These are phyloP conservation scores for Mycetomoellerius zeteki DNA, from an alignment of 1,140 invertebrate species.

Conservation along the genomic window DNA sequence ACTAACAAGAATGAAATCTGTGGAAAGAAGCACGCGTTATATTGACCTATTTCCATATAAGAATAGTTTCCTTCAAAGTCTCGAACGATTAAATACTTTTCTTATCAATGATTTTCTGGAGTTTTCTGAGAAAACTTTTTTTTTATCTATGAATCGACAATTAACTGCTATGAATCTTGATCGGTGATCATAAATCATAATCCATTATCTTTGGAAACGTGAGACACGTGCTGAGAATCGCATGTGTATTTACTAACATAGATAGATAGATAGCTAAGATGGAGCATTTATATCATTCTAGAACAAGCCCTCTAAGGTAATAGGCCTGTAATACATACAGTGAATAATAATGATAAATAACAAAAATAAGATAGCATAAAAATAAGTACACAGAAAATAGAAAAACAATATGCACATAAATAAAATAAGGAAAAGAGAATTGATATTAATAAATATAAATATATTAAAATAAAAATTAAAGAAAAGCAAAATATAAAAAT, in stretches of 20 bases:
- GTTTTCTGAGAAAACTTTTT: neutral
- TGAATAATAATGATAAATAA: no score
- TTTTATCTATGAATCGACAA: neutral
- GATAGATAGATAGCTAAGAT: no score
- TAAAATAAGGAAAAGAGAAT: no score
- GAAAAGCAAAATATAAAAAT: no score
- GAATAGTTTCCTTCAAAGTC: neutral
- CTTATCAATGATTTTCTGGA: neutral
- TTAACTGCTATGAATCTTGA: neutral
- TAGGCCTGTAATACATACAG: no score
- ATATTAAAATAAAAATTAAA: no score
- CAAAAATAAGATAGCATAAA: no score
- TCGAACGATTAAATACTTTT: neutral
- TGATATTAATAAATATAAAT: no score
- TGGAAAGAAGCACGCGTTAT: neutral
- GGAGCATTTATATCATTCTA: no score
- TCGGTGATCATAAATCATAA: neutral
- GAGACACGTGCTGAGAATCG: neutral
- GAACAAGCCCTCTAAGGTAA: no score
- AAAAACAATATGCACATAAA: no score
- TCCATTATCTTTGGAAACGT: slow-evolving; percentile 4
- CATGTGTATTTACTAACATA: neutral
- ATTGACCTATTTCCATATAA: neutral
- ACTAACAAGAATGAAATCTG: neutral
- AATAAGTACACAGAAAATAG: no score